These are phyloP conservation scores for Phaenicophaeus curvirostris DNA, from an alignment of 2,797 vertebrate species.

Conservation along the genomic window DNA sequence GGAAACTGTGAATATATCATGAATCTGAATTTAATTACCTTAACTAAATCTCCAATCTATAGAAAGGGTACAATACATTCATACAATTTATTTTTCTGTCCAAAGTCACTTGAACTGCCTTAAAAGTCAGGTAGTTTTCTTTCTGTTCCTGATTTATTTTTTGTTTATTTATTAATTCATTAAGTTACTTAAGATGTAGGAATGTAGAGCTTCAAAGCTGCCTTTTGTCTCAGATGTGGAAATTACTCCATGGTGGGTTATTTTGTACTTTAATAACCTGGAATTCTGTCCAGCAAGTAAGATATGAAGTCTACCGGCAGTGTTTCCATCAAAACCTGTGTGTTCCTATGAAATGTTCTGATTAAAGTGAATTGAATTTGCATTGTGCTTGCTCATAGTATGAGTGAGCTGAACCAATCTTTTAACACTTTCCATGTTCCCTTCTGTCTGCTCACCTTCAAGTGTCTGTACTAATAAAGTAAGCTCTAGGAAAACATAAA, in stretches of 20 bases:
- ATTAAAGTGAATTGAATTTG: neutral
- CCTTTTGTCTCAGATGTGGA: neutral
- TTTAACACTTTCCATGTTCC: neutral
- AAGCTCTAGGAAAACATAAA: neutral
- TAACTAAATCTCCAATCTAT: neutral
- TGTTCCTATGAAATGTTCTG: neutral
- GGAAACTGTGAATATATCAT: neutral
- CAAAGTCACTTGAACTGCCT: neutral
- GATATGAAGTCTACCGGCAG: neutral
- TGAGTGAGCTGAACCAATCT: neutral
- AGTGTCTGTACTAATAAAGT: neutral
- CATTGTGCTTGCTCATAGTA: neutral
- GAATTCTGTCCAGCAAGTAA: neutral
- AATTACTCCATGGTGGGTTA: neutral
- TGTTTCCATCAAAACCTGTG: neutral
- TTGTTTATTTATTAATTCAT: neutral
- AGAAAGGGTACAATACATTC: neutral
- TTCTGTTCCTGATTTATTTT: neutral
- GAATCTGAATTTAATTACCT: neutral
- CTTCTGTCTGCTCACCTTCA: neutral
- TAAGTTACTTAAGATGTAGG: too few relatives aligned
- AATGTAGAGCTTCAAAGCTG: neutral
- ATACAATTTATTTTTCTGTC: neutral
- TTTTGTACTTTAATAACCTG: neutral
- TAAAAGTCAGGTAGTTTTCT: neutral